Base-by-base conservation (phyloP, 2,113 vertebrate species). In the Syngnathus typhle region DNA sequence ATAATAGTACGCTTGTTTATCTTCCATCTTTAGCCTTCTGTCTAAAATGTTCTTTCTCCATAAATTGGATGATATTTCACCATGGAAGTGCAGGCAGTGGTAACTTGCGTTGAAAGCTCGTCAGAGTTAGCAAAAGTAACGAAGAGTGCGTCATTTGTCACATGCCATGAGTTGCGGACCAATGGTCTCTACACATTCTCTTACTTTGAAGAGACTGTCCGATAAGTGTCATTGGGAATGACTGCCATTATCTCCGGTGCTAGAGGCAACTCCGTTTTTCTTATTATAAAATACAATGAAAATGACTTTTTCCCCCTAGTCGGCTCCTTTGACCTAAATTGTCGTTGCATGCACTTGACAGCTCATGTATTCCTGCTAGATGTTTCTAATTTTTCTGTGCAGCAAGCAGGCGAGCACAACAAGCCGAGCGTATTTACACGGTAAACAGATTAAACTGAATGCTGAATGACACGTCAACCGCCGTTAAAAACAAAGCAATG, bases 271-370 rank as follows among this genome's bases (percentile, higher is more conserved):
- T 75, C 71, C 68, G 71, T 38, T 32, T 72, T 59, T 64, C 52
- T 60, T 73, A 59, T 72, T 67, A 64, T 73, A 68, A 79, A 85
- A 84, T 70, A 74, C 55, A 64, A 77, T 47, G 37, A 56, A 56
- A 56, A 36, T 56, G 23, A 56, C 27, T 32, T 56, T 56, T 27
- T 56, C n/a, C 4, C 23, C 77, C 69, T 73, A 66, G 65, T 68
- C 76, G 71, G 68, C 59, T 83, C 23, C 32, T 36, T 54, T 81
- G 77, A 84, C 83, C 82, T 71, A 82, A 62, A 83, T 88, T 75
- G 73, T 60, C 43, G 67, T 43, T 69, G 47, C 80, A 74, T 79
- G 56, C 60, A 61, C 73, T 68, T 77, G 74, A 77, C 64, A 81
- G 60, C 56, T 77, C 78, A 79, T 66, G 59, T 69, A 39, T 19